A percentile compares a stretch with the other conserved stretches of the same genome.
These are phyloP conservation scores for Otolemur crassicaudatus DNA, from an alignment of 2,797 vertebrate genomes.

Conservation along the genomic window DNA sequence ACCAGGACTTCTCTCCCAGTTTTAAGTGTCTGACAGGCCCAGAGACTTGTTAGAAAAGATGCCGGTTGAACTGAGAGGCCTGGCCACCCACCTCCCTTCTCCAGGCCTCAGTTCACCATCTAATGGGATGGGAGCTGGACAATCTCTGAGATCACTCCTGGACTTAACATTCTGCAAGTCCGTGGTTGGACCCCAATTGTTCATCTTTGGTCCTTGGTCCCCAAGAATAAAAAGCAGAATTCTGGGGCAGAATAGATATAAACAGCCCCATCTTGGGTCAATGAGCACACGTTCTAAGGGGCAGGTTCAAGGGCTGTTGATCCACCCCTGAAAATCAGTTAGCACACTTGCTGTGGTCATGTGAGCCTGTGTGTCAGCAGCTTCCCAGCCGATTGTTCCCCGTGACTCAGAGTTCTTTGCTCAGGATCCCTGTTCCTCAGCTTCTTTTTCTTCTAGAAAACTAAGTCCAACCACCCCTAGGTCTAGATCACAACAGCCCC, in stretches of 20 bases:
- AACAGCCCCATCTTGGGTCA: neutral
- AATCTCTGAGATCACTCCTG: neutral
- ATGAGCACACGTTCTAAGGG: neutral
- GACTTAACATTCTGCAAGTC: neutral
- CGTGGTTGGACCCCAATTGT: neutral
- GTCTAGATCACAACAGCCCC: no score
- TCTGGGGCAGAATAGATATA: fast-evolving
- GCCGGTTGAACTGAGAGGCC: no score
- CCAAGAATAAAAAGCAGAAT: neutral
- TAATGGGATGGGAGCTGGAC: neutral
- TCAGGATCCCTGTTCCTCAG: neutral
- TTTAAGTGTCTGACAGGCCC: neutral
- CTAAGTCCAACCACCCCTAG: neutral
- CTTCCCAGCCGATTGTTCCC: neutral
- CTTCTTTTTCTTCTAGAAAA: neutral
- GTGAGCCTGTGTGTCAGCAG: neutral
- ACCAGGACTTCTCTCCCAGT: neutral
- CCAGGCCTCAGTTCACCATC: neutral
- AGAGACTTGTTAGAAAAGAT: neutral
- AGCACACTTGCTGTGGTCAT: neutral
- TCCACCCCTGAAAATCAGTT: neutral
- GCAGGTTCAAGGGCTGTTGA: neutral
- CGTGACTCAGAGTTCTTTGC: neutral
- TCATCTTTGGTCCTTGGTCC: neutral
- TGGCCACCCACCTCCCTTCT: neutral